Base-by-base conservation (phyloP, 2,113 vertebrate species). In the Herpetotheres cachinnans region DNA sequence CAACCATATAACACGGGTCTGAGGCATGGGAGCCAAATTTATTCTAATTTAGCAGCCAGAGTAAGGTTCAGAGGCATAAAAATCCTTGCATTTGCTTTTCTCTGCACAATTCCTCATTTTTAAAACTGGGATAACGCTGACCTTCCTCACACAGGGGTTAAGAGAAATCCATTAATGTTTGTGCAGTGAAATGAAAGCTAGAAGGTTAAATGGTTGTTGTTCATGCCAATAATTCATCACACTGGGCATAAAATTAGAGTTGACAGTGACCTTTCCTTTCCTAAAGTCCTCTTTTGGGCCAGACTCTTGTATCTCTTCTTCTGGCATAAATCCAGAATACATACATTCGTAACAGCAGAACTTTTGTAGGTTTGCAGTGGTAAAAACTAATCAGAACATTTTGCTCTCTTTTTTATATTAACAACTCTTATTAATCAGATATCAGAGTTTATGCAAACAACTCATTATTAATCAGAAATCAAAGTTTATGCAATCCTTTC, bases 141-240 rank as follows among this genome's bases (percentile, higher is more conserved):
- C 83, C 77, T 95, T 87, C 73, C 77, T 91, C 81, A 85, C 58
- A 54, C 2, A 49, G 32, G 50, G 65, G 77, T 87, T 94, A 93
- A 80, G 58, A 93, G 78, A 95, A 95, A 95, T 86, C 94, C 86
- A 94, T 95, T 94, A 97, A 89, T 32, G 36, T 76, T 94, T 94
- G 86, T 82, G 81, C 90, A 77, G 46, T 85, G 83, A 96, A 89
- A 96, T 91, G 87, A 93, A 84, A 95, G 44, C 47, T 95, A 25
- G 81, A 87, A 96, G 81, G 93, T 94, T 95, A 96, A 97, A 73
- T 82, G 84, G 56, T 87, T 96, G 81, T 58, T 85, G 62, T 82
- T 73, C 16, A 0, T 93, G 86, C 70, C 91, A 95, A 87, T 92
- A 95, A 95, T 69, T 95, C 89, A 91, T 94, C 89, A 93, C 46